Evolutionary conservation across 2,888 invertebrate genomes (phyloP).

Genomic region (Microchrysa polita): DNA sequence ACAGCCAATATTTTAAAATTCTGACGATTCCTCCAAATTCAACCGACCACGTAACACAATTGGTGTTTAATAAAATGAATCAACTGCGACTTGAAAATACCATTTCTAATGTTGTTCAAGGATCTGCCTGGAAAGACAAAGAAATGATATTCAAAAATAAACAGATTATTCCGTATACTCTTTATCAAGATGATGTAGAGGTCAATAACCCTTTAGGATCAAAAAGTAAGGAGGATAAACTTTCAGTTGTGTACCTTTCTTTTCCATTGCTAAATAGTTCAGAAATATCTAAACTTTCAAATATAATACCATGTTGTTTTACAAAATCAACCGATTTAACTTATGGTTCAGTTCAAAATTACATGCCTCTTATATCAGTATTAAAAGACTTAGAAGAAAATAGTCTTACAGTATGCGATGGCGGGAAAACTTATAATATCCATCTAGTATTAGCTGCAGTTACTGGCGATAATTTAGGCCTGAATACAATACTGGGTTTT

Average conservation of each 20-base stretch:
- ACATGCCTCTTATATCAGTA: background rate
- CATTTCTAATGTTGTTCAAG: conserved; percentile 44
- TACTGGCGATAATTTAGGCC: conserved; percentile 51
- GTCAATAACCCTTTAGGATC: conserved; percentile 44
- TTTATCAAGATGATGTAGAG: conserved; percentile 46
- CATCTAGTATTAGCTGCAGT: conserved; percentile 49
- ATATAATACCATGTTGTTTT: conserved; percentile 41
- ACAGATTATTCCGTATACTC: conserved; percentile 39
- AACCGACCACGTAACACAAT: too few species aligned
- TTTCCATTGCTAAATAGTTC: conserved; percentile 40
- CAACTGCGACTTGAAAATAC: too few species aligned
- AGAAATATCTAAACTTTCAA: conserved; percentile 42
- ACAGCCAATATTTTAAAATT: too few species aligned
- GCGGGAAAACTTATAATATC: conserved; percentile 18
- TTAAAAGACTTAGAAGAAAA: conserved; percentile 44
- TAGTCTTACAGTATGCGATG: conserved; percentile 17
- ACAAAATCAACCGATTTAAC: conserved; percentile 16
- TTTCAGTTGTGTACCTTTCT: conserved; percentile 25
- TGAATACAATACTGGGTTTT: conserved; percentile 51
- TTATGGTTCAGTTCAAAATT: conserved; percentile 32
- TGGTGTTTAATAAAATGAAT: too few species aligned
- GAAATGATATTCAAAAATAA: conserved; percentile 1
- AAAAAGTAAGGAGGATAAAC: conserved; percentile 43
- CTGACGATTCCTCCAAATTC: too few species aligned
- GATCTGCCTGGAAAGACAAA: conserved; percentile 39